Base-by-base conservation (phyloP, 2,797 vertebrate genomes). In the Phrynocephalus guinanensis region DNA sequence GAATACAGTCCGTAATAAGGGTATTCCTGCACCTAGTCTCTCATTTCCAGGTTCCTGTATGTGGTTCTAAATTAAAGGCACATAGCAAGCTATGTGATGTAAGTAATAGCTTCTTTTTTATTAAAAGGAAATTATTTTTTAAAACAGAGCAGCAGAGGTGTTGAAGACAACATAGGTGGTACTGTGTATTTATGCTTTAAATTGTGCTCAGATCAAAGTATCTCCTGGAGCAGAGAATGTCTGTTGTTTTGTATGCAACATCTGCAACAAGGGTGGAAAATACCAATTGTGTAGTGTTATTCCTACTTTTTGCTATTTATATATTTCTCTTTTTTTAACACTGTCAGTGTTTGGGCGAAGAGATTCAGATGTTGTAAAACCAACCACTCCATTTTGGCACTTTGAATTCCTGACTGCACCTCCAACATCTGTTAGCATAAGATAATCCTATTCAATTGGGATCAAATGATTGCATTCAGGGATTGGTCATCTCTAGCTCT, bases 301-400 rank as follows among this genome's bases (percentile, higher is more conserved):
- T 18, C 15, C 76, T 56, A 6, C 28, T 1, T 24, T 86, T 77
- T n/a, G 56, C 60, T 0, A 0, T 9, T 5, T 26, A 87, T 9
- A 1, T 8, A 1, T 1, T 91, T 88, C 84, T 88, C 84, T 78
- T 9, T 82, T 90, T 77, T 79, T 81, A 60, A 63, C 87, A 70
- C 75, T 68, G 66, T 68, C 79, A 33, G 28, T n/a, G 13, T 20
- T 68, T 70, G 24, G 30, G 13, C 79, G 5, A 82, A 52, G 2
- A 26, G 10, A 1, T 80, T 89, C 89, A 50, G 52, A 76, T 67
- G 18, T 1, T 30, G 60, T 75, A 80, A 66, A 89, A 77, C 1
- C 72, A 68, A 78, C 4, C 60, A 33, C 87, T 84, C 81, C 0
- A 26, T 87, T 78, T 80, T 88, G 28, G 86, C 50, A 88, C 24